These are phyloP conservation scores for Bombus sylvicola DNA, from an alignment of 1,140 invertebrate genomes.

Conservation along the genomic window DNA sequence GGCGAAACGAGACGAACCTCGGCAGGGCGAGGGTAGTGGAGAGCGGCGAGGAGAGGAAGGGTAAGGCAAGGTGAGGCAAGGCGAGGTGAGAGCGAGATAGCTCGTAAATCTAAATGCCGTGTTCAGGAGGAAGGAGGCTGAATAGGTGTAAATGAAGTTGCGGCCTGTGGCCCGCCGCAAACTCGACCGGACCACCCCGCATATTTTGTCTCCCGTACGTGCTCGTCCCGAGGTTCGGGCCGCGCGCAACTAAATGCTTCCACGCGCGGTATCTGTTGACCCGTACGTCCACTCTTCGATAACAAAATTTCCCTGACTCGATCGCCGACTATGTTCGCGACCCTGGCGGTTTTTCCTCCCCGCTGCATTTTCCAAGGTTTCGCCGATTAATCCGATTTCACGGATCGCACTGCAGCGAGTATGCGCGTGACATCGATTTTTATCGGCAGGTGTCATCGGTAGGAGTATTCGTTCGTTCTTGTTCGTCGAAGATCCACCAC, in stretches of 20 bases:
- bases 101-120: conserved; percentile 77
- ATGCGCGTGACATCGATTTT: conserved; percentile 19
- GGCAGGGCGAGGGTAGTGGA: not conserved
- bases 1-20: not conserved
- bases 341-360: not conserved
- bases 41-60: not conserved
- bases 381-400: conserved; percentile 47
- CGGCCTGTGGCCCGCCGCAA: conserved; percentile 70
- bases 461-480: too few relatives aligned
- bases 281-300: not conserved
- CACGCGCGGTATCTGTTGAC: conserved; percentile 34
- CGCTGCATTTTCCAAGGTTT: not conserved
- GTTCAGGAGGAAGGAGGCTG: conserved; percentile 67
- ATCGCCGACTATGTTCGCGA: not conserved
- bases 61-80: not conserved
- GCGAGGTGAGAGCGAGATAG: conserved; percentile 68
- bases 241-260: not conserved
- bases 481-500: not conserved
- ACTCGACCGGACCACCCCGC: conserved; percentile 69
- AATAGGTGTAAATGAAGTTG: conserved; percentile 83
- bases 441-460: not conserved
- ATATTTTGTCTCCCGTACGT: conserved; percentile 65
- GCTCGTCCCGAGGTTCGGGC: conserved; percentile 8
- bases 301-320: not conserved
- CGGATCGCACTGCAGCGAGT: not conserved